Evolutionary conservation across 2,113 vertebrate species (phyloP).

Genomic region (Corythornis vintsioides): DNA sequence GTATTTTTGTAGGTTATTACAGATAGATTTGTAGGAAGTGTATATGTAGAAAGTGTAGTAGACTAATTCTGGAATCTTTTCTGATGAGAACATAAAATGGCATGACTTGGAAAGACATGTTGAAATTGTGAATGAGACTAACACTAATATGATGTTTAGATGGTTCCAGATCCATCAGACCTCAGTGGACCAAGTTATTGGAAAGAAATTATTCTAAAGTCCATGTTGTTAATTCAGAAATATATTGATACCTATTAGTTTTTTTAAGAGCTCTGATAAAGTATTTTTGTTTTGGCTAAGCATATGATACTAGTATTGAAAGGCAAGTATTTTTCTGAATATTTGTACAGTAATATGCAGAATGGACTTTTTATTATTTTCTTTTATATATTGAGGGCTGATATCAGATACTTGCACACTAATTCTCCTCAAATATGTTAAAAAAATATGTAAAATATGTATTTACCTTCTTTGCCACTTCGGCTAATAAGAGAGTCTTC

Average conservation of each 20-base stretch:
- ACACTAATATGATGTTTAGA: not conserved
- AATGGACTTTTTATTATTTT: not conserved
- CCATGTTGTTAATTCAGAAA: not conserved
- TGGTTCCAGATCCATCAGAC: not conserved
- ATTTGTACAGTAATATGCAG: not conserved
- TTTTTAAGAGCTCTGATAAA: not conserved
- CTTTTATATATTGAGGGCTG: not conserved
- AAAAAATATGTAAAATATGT: not conserved
- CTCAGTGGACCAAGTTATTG: not conserved
- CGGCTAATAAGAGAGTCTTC: slow-evolving; percentile 93
- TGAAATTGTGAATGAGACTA: not conserved
- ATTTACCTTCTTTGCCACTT: slow-evolving; percentile 94
- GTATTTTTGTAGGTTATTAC: not conserved
- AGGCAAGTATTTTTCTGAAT: not conserved
- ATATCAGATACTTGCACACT: not conserved
- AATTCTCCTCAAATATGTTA: not conserved
- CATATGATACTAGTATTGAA: not conserved
- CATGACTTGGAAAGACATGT: not conserved
- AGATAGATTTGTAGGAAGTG: not conserved
- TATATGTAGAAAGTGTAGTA: not conserved
- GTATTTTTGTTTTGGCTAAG: not conserved
- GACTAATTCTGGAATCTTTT: not conserved
- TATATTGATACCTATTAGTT: not conserved
- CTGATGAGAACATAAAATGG: not conserved
- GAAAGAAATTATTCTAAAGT: not conserved